Conservation (phyloP, 2,888 invertebrate species). For the Agrochola lota region DNA sequence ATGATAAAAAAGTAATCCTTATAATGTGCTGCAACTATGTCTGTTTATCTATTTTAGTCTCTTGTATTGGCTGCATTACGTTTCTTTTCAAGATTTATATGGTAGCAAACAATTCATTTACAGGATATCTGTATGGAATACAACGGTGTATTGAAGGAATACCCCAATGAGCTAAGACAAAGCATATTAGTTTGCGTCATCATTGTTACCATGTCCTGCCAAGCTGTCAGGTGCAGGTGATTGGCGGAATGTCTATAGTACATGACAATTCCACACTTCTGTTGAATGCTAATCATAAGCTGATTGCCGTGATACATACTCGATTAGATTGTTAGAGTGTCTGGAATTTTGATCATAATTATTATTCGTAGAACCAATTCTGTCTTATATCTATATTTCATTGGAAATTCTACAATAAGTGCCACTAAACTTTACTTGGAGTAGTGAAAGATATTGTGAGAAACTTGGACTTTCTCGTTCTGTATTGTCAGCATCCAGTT, state of each 20-base stretch:
- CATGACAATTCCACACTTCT: conserved; percentile 31
- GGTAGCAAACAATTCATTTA: neutral
- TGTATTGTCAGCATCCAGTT: too few species aligned
- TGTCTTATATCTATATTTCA: neutral
- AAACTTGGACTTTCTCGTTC: neutral
- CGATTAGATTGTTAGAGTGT: conserved; percentile 3
- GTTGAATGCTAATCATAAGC: conserved; percentile 36
- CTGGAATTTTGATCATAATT: neutral
- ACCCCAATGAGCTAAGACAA: neutral
- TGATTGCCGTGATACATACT: conserved; percentile 27
- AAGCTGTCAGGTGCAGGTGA: conserved; percentile 30
- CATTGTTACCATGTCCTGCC: conserved; percentile 23
- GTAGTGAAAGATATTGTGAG: neutral
- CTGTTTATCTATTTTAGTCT: neutral
- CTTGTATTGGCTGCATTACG: too few species aligned
- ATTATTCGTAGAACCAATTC: neutral
- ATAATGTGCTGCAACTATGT: neutral
- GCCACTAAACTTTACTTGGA: too few species aligned
- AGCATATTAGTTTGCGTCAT: conserved; percentile 1
- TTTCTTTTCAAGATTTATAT: conserved; percentile 1
- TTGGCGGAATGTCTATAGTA: conserved; percentile 35
- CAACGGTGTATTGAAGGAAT: neutral
- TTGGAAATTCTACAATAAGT: neutral
- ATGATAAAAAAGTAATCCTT: neutral
- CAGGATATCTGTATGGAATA: neutral